Evolutionary conservation across 2,113 vertebrate species (phyloP), one percentile per base, ranked within the genome.

Genomic region (Columba janthina): DNA sequence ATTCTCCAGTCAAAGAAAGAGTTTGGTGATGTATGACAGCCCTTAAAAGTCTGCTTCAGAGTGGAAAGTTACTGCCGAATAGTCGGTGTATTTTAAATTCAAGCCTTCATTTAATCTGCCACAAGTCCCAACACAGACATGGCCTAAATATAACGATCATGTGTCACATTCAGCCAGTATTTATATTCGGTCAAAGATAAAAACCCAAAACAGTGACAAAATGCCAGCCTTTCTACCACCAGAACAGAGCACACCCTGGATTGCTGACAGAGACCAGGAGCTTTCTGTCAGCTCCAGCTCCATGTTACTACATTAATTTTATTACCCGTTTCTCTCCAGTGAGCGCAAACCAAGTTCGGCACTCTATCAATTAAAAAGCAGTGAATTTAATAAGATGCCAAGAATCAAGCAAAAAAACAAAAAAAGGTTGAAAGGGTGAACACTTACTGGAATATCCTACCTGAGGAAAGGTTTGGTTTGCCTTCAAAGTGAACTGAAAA

Each of bases 81-180:
- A 53, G 20, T 67, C 64, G 42, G 7, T 26, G 24, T 36, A 22
- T 81, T 85, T 82, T 58, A 75, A 94, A 74, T 57, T 65, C 57
- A 69, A 93, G 20, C 5, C 34, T 86, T 74, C 19, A 38, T 73
- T 74, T 67, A 62, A 84, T 34, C 70, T 67, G 4, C 32, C 42
- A 67, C 21, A 85, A 46, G 6, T 85, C 8, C 12, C 22, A 64
- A 28, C 0, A 0, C 0, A 1, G 42, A 17, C 17, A 58, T 29
- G 51, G 46, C 21, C 71, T 74, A 74, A 87, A 62, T 36, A 54
- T 61, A 76, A 61, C 25, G 18, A 58, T 34, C 65, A 48, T 57
- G 46, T 44, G 5, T 46, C 50, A 28, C 20, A 57, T 57, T 79
- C 40, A 65, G 13, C 7, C 5, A 16, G 40, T 77, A 38, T 91